Conservation (phyloP, 2,113 vertebrate species). For the Tinamus guttatus region DNA sequence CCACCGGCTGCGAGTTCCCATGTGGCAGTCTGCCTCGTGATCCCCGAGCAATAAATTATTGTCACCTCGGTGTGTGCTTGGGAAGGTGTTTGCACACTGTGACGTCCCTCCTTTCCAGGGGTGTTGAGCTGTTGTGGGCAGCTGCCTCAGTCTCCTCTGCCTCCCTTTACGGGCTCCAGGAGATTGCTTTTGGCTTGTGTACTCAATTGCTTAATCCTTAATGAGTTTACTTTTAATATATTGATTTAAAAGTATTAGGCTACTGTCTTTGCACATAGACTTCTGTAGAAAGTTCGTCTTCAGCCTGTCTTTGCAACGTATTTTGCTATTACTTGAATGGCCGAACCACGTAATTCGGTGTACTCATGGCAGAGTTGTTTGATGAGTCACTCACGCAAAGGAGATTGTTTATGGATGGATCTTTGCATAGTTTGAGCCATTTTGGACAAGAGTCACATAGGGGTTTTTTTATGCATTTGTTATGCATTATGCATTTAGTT, state of each 20-base stretch:
- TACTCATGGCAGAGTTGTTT: not conserved
- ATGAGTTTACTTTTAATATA: not conserved
- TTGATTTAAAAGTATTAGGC: not conserved
- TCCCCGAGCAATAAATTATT: not conserved
- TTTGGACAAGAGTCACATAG: not conserved
- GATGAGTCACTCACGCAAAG: not conserved
- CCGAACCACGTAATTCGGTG: not conserved
- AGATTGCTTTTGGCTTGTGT: constrained; percentile 3
- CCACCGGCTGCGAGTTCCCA: no score
- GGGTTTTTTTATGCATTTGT: no score
- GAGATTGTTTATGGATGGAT: not conserved
- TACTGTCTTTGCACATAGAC: not conserved
- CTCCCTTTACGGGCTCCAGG: not conserved
- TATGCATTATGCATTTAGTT: no score
- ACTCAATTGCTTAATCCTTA: not conserved
- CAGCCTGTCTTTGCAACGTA: not conserved
- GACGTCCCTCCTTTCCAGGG: fast-evolving
- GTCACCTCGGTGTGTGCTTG: not conserved
- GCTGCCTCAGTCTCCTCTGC: not conserved
- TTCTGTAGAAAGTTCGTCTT: not conserved
- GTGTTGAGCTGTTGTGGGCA: not conserved
- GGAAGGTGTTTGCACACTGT: fast-evolving
- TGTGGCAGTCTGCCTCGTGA: not conserved
- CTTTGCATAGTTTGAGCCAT: constrained; percentile 20
- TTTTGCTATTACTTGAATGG: not conserved